Percentiles rank a stretch among this genome's conserved stretches.
These are phyloP conservation scores for Zaprionus africanus DNA, from an alignment of 1,140 invertebrate species.

Conservation along the genomic window DNA sequence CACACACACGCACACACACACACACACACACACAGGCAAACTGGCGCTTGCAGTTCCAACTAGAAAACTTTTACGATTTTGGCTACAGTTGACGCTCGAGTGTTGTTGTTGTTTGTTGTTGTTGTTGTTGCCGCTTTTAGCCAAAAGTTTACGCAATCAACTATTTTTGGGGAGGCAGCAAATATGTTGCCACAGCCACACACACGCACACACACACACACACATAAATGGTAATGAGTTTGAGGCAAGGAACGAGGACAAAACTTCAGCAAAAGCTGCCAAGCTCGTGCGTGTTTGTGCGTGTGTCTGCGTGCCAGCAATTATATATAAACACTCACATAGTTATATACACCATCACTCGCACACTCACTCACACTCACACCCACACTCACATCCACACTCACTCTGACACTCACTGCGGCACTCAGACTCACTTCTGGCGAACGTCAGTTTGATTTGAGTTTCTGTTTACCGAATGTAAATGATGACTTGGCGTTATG, in stretches of 20 bases:
- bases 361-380: conserved; percentile 19
- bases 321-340: conserved; percentile 35
- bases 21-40: conserved; percentile 19
- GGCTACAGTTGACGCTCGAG: conserved; percentile 35
- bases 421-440: not conserved
- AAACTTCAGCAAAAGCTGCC: conserved; percentile 67
- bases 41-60: conserved; percentile 29
- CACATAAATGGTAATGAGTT: conserved; percentile 27
- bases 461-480: conserved; percentile 49
- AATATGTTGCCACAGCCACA: conserved; percentile 42
- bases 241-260: conserved; percentile 58
- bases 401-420: not conserved
- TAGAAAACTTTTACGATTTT: conserved; percentile 34
- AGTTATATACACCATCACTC: conserved; percentile 2
- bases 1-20: conserved; percentile 10
- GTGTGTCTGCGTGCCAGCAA: conserved; percentile 20
- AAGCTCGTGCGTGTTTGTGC: conserved; percentile 35
- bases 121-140: conserved; percentile 22
- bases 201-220: conserved; percentile 23
- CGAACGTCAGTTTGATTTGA: conserved; percentile 47
- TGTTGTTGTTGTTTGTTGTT: conserved; percentile 8
- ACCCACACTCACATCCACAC: conserved; percentile 7
- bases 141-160: conserved; percentile 58
- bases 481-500: conserved; percentile 46
- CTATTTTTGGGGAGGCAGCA: conserved; percentile 44